A percentile compares a stretch with the other conserved stretches of the same genome.
Conservation (phyloP, 2,113 vertebrate species). For the Sterrhoptilus dennistouni region DNA sequence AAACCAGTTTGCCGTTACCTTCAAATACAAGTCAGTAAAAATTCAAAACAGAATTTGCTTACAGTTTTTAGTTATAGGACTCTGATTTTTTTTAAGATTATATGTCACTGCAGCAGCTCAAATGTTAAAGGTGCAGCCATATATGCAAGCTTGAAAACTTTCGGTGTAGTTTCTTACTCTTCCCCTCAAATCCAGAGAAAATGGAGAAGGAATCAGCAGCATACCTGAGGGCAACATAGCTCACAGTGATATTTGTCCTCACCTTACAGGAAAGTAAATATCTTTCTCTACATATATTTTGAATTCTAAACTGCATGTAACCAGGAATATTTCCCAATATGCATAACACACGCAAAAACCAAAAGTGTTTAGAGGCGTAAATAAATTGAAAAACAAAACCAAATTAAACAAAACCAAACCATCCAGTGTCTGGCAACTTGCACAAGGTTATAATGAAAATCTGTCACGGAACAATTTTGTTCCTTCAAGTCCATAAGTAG, state of each 20-base stretch:
- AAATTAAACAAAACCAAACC: not conserved
- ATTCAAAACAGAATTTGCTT: not conserved
- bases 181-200: not conserved
- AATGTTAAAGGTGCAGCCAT: not conserved
- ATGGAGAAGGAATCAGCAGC: not conserved
- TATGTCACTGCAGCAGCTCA: not conserved
- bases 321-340: not conserved
- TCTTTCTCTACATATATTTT: not conserved
- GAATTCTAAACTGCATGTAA: not conserved
- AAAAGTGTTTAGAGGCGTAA: not conserved
- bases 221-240: not conserved
- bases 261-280: not conserved
- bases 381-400: not conserved
- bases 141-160: not conserved
- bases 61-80: not conserved
- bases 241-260: not conserved
- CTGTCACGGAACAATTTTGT: not conserved
- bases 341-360: not conserved
- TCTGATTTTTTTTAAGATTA: not conserved
- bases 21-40: not conserved
- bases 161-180: not conserved
- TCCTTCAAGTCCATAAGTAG: not conserved
- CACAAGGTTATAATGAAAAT: not conserved
- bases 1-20: not conserved
- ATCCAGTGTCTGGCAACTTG: not conserved